Conservation (phyloP, 2,113 vertebrate species). For the Artemisiospiza belli region DNA sequence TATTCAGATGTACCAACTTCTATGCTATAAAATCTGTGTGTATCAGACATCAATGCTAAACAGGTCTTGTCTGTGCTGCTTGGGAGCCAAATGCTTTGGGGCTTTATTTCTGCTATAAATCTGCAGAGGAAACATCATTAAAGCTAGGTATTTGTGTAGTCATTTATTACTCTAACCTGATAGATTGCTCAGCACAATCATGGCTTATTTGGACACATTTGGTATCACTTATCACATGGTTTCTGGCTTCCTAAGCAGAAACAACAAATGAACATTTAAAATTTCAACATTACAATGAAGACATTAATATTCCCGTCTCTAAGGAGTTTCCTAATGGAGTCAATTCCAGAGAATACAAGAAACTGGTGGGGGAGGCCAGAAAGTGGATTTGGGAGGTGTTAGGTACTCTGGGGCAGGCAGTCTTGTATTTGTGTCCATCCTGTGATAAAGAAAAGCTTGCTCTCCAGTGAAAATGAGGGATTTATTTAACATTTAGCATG, state of each 20-base stretch:
- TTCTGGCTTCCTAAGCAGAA: background rate
- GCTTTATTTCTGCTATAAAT: constrained; percentile 1
- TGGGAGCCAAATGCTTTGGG: background rate
- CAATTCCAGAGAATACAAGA: background rate
- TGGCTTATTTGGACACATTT: background rate
- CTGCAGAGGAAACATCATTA: constrained; percentile 1
- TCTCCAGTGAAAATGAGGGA: background rate
- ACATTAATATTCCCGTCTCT: background rate
- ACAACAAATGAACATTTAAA: background rate
- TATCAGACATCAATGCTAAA: background rate
- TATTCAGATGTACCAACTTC: background rate
- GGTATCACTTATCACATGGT: background rate
- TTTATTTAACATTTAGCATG: background rate
- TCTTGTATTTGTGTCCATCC: background rate
- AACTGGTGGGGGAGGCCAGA: background rate
- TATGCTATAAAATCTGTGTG: background rate
- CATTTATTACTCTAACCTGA: background rate
- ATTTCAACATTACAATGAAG: background rate
- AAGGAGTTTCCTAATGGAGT: background rate
- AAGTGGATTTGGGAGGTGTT: background rate
- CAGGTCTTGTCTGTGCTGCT: background rate
- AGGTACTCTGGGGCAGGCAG: background rate
- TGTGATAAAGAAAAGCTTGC: background rate
- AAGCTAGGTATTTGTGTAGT: background rate
- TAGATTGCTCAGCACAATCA: background rate